Evolutionary conservation across 2,888 invertebrate species (phyloP).

Genomic region (Neoitamus cyanurus): DNA sequence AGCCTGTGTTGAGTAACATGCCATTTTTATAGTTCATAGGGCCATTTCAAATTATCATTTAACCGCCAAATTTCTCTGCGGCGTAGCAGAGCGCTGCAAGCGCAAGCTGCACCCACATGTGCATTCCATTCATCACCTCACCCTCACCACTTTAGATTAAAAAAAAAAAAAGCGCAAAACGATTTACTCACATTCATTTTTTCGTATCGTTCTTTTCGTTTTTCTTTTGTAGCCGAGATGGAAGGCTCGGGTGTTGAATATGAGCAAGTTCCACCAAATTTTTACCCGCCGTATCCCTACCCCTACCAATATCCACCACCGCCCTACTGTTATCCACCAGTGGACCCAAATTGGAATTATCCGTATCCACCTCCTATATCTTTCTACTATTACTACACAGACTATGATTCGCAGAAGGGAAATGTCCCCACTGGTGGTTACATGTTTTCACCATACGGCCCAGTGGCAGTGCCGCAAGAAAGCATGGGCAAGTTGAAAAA

Average conservation of each 20-base stretch:
- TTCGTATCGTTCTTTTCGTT: constrained; percentile 42
- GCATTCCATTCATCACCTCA: not conserved
- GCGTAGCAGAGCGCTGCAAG: not conserved
- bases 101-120: not conserved
- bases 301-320: constrained; percentile 60
- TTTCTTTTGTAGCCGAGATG: constrained; percentile 63
- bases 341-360: constrained; percentile 56
- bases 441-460: not conserved
- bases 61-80: not conserved
- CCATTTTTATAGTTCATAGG: constrained; percentile 2
- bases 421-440: constrained; percentile 14
- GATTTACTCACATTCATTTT: constrained; percentile 32
- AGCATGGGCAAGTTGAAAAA: constrained; percentile 44
- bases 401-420: constrained; percentile 57
- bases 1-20: constrained; percentile 57
- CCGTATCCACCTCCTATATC: constrained; percentile 57
- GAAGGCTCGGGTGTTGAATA: constrained; percentile 64
- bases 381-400: constrained; percentile 60
- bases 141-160: not conserved
- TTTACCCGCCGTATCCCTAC: constrained; percentile 54
- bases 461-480: not conserved
- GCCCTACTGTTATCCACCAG: constrained; percentile 54
- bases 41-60: not conserved
- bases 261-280: constrained; percentile 58
- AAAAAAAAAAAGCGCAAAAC: constrained; percentile 3